A percentile compares a stretch with the other conserved stretches of the same genome.
Conservation (phyloP, 2,113 vertebrate genomes). For the Ibidorhyncha struthersii region DNA sequence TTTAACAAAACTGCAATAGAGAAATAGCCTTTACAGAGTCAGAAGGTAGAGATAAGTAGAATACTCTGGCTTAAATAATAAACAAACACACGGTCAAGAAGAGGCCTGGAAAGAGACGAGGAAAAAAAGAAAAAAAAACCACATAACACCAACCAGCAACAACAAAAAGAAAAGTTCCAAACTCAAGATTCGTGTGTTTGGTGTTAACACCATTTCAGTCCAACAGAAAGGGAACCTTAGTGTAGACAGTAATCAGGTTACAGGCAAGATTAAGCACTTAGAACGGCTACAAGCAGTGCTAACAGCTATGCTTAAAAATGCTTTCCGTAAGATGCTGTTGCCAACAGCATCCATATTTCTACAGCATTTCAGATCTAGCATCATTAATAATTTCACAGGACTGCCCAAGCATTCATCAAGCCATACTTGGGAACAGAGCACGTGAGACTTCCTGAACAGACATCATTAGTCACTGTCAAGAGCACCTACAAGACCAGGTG, state of each 20-base stretch:
- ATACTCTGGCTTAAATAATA: not conserved
- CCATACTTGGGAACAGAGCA: not conserved
- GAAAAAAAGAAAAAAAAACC: not conserved
- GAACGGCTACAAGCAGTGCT: not conserved
- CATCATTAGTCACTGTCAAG: not conserved
- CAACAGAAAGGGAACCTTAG: not conserved
- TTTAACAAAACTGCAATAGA: not conserved
- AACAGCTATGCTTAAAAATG: fast-evolving
- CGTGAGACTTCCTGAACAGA: fast-evolving
- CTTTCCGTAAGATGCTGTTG: not conserved
- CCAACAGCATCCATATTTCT: fast-evolving
- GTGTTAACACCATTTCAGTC: not conserved
- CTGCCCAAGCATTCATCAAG: not conserved
- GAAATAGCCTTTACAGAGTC: not conserved
- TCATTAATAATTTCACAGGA: not conserved
- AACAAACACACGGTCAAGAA: not conserved
- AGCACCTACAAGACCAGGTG: not conserved
- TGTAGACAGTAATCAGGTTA: fast-evolving
- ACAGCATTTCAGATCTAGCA: not conserved
- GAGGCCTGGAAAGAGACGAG: not conserved
- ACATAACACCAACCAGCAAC: not conserved
- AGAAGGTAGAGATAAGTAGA: not conserved
- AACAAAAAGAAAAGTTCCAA: not conserved
- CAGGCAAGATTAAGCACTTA: not conserved
- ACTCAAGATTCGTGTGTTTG: fast-evolving